Percentiles rank a stretch among this genome's conserved stretches.
These are phyloP conservation scores for Aleiodes leptofemur DNA, from an alignment of 2,888 invertebrate genomes.

Conservation along the genomic window DNA sequence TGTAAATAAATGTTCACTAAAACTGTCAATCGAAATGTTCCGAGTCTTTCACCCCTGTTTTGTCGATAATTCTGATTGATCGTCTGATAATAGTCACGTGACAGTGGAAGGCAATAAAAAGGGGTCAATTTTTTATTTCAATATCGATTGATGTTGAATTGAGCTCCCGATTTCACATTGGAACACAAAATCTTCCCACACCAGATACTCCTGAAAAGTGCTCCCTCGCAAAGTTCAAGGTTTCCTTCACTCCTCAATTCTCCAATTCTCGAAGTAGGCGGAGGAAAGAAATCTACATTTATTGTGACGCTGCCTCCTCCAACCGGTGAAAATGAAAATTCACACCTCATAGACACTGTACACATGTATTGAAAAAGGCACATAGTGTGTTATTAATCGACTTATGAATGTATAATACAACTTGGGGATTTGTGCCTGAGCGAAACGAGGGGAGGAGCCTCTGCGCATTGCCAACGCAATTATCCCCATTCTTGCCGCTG, in stretches of 20 bases:
- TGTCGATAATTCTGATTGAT: slow-evolving; percentile 44
- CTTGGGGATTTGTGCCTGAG: slow-evolving; percentile 44
- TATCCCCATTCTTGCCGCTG: slow-evolving; percentile 59
- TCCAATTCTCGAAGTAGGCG: slow-evolving; percentile 21
- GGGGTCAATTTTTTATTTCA: slow-evolving; percentile 18
- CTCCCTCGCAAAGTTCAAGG: not conserved
- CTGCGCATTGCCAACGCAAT: slow-evolving; percentile 62
- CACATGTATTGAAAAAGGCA: slow-evolving; percentile 50
- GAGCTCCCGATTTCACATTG: not conserved
- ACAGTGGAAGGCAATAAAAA: slow-evolving; percentile 7
- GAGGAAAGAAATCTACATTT: slow-evolving; percentile 10
- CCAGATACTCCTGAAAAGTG: not conserved
- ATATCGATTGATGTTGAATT: not conserved
- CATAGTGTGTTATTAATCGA: slow-evolving; percentile 52
- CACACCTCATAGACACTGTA: slow-evolving; percentile 54
- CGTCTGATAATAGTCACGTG: slow-evolving; percentile 34
- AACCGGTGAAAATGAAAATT: slow-evolving; percentile 52
- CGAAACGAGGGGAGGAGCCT: slow-evolving; percentile 58
- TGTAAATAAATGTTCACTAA: not conserved
- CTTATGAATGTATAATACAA: slow-evolving; percentile 24
- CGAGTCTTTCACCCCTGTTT: slow-evolving; percentile 33
- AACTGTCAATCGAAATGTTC: slow-evolving; percentile 4
- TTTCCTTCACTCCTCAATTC: slow-evolving; percentile 10
- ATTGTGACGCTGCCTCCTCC: slow-evolving; percentile 41
- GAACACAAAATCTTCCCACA: not conserved